Evolutionary conservation across 2,888 invertebrate species (phyloP).

Genomic region (Oxystoma pomonae): DNA sequence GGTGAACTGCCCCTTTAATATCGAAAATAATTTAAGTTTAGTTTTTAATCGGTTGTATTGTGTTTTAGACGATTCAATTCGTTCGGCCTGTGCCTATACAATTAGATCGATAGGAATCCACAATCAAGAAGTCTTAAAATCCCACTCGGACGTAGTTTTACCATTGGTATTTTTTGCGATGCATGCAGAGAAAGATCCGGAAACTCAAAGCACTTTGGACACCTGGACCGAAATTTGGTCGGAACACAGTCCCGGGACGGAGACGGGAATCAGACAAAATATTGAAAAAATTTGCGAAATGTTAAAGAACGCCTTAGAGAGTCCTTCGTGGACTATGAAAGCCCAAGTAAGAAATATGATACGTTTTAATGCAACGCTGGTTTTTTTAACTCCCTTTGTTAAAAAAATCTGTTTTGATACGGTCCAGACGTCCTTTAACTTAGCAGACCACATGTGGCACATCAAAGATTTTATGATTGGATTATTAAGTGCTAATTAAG

Average conservation of each 20-base stretch:
- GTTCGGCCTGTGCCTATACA: conserved; percentile 69
- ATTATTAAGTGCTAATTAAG: too few relatives aligned
- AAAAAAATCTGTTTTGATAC: too few relatives aligned
- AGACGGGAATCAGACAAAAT: conserved; percentile 75
- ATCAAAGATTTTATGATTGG: too few relatives aligned
- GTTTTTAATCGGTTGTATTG: conserved; percentile 5
- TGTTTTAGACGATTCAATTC: conserved; percentile 63
- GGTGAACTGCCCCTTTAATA: too few relatives aligned
- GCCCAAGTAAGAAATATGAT: conserved; percentile 67
- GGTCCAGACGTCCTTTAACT: too few relatives aligned
- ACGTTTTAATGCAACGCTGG: too few relatives aligned
- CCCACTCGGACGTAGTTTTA: conserved; percentile 68
- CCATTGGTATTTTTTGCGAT: conserved; percentile 88
- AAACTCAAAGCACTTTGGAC: conserved; percentile 62
- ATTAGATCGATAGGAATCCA: conserved; percentile 79
- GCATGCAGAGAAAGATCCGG: conserved; percentile 73
- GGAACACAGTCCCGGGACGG: conserved; percentile 82
- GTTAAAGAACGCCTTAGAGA: conserved; percentile 67
- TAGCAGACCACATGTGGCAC: too few relatives aligned
- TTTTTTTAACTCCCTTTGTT: too few relatives aligned
- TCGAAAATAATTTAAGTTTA: background rate
- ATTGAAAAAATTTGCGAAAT: conserved; percentile 66
- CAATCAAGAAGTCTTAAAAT: conserved; percentile 76
- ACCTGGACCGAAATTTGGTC: conserved; percentile 87
- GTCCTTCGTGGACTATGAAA: conserved; percentile 85